Evolutionary conservation across 2,797 vertebrate species (phyloP).

Genomic region (Prunella strophiata): DNA sequence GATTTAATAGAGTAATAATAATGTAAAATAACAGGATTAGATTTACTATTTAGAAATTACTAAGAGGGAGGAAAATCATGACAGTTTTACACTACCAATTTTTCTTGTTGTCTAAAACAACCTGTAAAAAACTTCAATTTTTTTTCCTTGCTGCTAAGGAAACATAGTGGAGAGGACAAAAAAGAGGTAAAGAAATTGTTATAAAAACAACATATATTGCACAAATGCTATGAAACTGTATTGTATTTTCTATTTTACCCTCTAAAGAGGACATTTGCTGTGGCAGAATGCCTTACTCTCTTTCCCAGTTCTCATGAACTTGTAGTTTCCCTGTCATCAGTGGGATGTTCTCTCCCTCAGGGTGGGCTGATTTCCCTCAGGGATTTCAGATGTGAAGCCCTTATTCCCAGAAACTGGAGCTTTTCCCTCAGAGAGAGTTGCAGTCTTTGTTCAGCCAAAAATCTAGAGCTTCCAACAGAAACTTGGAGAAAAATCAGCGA

Average conservation of each 20-base stretch:
- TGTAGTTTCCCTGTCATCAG: not conserved
- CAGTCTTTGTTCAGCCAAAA: not conserved
- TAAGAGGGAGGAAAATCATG: not conserved
- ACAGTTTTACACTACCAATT: not conserved
- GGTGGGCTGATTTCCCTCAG: not conserved
- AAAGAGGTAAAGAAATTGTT: not conserved
- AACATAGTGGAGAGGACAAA: not conserved
- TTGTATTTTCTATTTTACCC: not conserved
- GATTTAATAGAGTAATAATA: not conserved
- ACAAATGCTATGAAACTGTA: not conserved
- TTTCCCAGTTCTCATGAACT: not conserved
- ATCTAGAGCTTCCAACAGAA: not conserved
- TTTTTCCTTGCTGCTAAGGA: not conserved
- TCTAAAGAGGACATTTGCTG: not conserved
- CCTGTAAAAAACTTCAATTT: not conserved
- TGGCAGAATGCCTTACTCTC: not conserved
- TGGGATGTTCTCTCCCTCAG: rapidly evolving
- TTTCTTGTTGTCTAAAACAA: not conserved
- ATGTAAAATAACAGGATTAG: not conserved
- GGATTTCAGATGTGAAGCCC: not conserved
- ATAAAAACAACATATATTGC: not conserved
- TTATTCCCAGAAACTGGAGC: not conserved
- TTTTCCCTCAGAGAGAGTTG: not conserved
- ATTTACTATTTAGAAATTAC: not conserved
- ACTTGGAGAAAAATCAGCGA: rapidly evolving